Conservation (phyloP, 2,797 vertebrate genomes). For the Melanotaenia maccullochi region DNA sequence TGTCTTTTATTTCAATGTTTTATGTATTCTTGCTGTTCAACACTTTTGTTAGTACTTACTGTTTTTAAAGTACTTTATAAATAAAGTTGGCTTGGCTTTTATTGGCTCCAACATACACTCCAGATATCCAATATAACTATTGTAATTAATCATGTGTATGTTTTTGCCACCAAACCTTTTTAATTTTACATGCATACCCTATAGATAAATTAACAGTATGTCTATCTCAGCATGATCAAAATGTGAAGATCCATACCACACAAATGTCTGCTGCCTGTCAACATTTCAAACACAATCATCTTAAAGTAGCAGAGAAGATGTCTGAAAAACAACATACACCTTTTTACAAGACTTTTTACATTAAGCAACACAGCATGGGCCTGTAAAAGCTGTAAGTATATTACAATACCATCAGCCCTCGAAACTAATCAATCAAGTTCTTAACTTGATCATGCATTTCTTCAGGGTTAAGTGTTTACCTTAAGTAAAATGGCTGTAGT, state of each 20-base stretch:
- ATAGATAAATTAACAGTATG: constrained; percentile 4
- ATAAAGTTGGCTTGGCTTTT: no score
- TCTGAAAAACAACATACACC: neutral
- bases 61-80: no score
- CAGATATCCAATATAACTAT: constrained; percentile 4
- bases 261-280: neutral
- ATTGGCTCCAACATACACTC: neutral
- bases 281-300: constrained; percentile 6
- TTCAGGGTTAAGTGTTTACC: constrained; percentile 70
- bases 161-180: neutral
- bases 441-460: constrained; percentile 5
- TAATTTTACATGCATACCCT: neutral
- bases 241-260: neutral
- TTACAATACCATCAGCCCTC: neutral
- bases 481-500: constrained; percentile 62
- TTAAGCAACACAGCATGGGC: neutral
- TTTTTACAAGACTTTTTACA: constrained; percentile 6
- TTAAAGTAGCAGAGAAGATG: neutral
- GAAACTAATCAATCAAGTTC: constrained; percentile 2
- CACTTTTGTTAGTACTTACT: no score
- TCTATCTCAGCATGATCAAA: neutral
- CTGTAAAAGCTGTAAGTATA: neutral
- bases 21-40: no score
- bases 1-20: no score
- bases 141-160: neutral